Base-by-base conservation (phyloP, 1,140 invertebrate genomes). In the Drosophila pseudoananassae region DNA sequence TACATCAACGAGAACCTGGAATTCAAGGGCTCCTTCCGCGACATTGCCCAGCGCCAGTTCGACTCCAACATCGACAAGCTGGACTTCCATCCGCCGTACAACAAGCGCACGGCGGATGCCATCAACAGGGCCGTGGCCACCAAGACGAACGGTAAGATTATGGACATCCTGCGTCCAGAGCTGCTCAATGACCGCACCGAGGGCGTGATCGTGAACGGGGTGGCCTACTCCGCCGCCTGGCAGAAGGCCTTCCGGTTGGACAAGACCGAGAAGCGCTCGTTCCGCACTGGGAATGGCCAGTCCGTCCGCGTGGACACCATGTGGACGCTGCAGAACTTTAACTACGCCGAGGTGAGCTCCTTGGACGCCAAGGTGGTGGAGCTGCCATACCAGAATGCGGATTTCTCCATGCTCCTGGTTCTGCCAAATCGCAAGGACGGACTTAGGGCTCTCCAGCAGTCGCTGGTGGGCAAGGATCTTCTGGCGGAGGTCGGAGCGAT, bases 1-100 rank as follows among this genome's bases (percentile, higher is more conserved):
- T 91, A 91, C 50, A 91, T 91, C 46, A 91, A 90, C 53, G 87
- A 90, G 63, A 89, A 91, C 49, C 78, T 91, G 6, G 83, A 91
- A 64, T 91, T 69, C 60, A 91, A 91, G 73, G 83, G 77, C 43
- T 75, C 84, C 15, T 91, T 91, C 38, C 76, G 82, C 0, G 90
- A 91, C 49, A 61, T 85, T 25, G 87, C 90, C 8, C 87, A 82
- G 49, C 87, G 90, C 38, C 84, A 85, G 27, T 91, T 91, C 55
- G 87, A 91, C 38, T 88, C 90, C 25, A 88, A 76, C 56, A 83
- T 91, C 43, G 90, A 91, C 45, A 90, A 88, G 23, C 71, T 90
- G 15, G 90, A 91, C 54, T 91, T 91, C 47, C 90, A 91, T 75
- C 90, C 90, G 47, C 90, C 90, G 9, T 91, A 91, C 53, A 90